Evolutionary conservation across 1,140 invertebrate species (phyloP), one percentile per base, ranked within the genome.

Genomic region (Drosophila parvula): DNA sequence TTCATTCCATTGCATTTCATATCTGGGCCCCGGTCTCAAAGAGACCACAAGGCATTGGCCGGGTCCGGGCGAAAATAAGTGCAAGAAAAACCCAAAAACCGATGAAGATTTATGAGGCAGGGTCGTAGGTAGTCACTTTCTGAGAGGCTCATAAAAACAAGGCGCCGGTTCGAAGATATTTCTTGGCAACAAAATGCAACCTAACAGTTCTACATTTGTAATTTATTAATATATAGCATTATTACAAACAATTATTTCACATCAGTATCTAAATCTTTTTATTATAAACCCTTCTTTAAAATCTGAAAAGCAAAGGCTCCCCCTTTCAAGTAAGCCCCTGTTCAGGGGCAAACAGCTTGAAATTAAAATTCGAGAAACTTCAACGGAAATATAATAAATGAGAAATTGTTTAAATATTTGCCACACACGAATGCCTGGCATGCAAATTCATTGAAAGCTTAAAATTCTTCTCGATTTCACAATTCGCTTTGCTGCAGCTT

Each of bases 1-100:
- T 81, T 61, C 51, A 85, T 86, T 84, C 81, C 82, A 85, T 79
- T 56, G 55, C 45, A 65, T 38, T 68, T 74, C 34, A 55, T 22
- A 18, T 36, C 18, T 62, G 44, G 65, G 65, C 22, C 22, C 40
- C 47, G 32, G 51, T 14, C 44, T 69, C 77, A 86, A 77, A 77
- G 40, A 45, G 61, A 68, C 59, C 77, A 67, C 81, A 83, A 79
- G 81, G 56, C 74, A 59, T 53, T 64, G 41, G 55, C 55, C 58
- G 56, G 53, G 67, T 59, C 67, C 67, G 58, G n/a, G 67, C 41
- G 32, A 57, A 57, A 58, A 57, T 40, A 56, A 48, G 43, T 71
- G 51, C 51, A 63, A 43, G 36, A 59, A 45, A 51, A 65, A 27
- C 27, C 38, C 43, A 16, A 22, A 22, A 16, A 30, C 22, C 62